Percentiles rank a stretch among this genome's conserved stretches.
Conservation (phyloP, 2,113 vertebrate genomes). For the Malaclemys terrapin region DNA sequence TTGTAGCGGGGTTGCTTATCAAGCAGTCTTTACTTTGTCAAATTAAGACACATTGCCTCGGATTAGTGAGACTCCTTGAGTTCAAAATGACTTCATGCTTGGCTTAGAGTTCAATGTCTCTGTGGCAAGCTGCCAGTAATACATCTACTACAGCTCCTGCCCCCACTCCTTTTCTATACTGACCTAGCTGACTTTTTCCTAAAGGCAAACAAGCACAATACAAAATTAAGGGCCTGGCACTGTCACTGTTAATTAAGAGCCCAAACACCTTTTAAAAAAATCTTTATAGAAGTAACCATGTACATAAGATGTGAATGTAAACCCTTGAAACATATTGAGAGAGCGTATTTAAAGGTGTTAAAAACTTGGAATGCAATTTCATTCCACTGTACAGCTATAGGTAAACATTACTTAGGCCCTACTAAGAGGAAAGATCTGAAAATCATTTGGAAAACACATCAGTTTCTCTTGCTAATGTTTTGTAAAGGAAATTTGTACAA, state of each 20-base stretch:
- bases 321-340: background rate
- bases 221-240: conserved; percentile 59
- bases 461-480: conserved; percentile 68
- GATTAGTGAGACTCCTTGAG: conserved; percentile 85
- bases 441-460: conserved; percentile 73
- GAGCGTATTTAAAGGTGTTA: conserved; percentile 14
- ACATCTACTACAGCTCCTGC: conserved; percentile 76
- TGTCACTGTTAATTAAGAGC: conserved; percentile 75
- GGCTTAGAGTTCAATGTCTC: conserved; percentile 79
- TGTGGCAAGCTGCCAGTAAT: conserved; percentile 82
- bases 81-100: conserved; percentile 88
- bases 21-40: conserved; percentile 84
- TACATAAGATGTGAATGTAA: conserved; percentile 60
- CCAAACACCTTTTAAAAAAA: conserved; percentile 65
- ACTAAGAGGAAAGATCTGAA: conserved; percentile 64
- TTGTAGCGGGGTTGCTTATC: conserved; percentile 78
- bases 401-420: conserved; percentile 43
- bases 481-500: conserved; percentile 74
- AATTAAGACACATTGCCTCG: conserved; percentile 84
- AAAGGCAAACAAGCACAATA: conserved; percentile 66
- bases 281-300: conserved; percentile 68
- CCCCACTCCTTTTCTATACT: conserved; percentile 64
- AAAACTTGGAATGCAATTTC: conserved; percentile 41
- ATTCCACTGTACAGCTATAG: conserved; percentile 37
- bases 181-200: conserved; percentile 76